Conservation (phyloP, 2,797 vertebrate genomes). For the Semotilus atromaculatus region DNA sequence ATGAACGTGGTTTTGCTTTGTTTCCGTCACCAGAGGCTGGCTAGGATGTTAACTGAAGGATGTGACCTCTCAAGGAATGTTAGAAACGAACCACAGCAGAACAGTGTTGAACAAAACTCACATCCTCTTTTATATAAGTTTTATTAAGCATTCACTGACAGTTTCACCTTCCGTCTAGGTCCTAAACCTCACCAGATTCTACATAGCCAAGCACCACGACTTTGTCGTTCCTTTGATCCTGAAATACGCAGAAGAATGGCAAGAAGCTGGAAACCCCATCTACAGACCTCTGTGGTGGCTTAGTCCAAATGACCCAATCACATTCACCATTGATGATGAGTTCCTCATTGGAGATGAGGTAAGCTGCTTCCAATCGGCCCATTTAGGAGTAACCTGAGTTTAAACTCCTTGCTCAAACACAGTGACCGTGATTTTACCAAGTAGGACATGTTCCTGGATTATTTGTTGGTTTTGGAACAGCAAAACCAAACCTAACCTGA, state of each 20-base stretch:
- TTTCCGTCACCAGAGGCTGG: conserved; percentile 71
- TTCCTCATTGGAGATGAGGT: conserved; percentile 93
- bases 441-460: not conserved
- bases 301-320: conserved; percentile 81
- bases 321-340: conserved; percentile 86
- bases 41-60: conserved; percentile 68
- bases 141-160: conserved; percentile 20
- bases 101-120: conserved; percentile 64
- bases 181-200: conserved; percentile 83
- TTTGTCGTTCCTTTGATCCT: conserved; percentile 83
- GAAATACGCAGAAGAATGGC: conserved; percentile 85
- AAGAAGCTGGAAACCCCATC: conserved; percentile 78
- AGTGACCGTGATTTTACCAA: not conserved
- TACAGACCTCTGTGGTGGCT: conserved; percentile 91
- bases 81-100: conserved; percentile 64
- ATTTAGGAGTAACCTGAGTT: not conserved
- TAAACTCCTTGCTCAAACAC: not conserved
- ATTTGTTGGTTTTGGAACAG: conserved; percentile 6
- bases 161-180: conserved; percentile 70
- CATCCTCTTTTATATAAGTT: not conserved
- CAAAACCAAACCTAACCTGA: not conserved
- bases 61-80: conserved; percentile 77
- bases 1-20: conserved; percentile 75
- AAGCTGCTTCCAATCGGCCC: conserved; percentile 37
- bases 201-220: conserved; percentile 81